Percentiles rank a stretch among this genome's conserved stretches.
Evolutionary conservation across 2,113 vertebrate genomes (phyloP).

Genomic region (Pardalotus punctatus): DNA sequence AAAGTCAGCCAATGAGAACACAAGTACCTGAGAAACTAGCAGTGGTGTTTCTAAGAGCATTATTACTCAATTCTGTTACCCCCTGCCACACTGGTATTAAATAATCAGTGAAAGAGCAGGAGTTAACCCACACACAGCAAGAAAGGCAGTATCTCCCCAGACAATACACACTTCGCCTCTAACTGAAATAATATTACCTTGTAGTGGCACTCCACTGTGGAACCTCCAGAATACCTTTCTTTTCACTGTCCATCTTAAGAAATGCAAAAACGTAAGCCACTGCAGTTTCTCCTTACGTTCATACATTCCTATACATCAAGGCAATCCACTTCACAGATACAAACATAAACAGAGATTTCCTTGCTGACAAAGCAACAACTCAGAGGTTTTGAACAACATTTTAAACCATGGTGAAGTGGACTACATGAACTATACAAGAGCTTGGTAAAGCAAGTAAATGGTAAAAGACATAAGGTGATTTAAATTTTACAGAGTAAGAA

Average conservation of each 20-base stretch:
- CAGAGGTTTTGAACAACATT: background rate
- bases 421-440: background rate
- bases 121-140: too few relatives aligned
- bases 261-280: background rate
- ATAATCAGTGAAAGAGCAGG: too few relatives aligned
- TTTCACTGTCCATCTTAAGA: background rate
- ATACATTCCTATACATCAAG: background rate
- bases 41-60: background rate
- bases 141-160: background rate
- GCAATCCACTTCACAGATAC: background rate
- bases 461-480: rapidly evolving
- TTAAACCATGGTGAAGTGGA: background rate
- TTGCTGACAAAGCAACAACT: background rate
- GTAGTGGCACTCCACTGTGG: background rate
- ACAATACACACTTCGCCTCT: background rate
- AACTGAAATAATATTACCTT: background rate
- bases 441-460: background rate
- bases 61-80: background rate
- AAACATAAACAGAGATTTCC: background rate
- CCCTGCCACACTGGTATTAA: too few relatives aligned
- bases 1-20: background rate
- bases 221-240: background rate
- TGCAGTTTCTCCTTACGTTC: background rate
- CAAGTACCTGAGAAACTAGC: background rate
- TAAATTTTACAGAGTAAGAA: background rate